Base-by-base conservation (phyloP, 2,888 invertebrate species). In the Agriopis aurantiaria region DNA sequence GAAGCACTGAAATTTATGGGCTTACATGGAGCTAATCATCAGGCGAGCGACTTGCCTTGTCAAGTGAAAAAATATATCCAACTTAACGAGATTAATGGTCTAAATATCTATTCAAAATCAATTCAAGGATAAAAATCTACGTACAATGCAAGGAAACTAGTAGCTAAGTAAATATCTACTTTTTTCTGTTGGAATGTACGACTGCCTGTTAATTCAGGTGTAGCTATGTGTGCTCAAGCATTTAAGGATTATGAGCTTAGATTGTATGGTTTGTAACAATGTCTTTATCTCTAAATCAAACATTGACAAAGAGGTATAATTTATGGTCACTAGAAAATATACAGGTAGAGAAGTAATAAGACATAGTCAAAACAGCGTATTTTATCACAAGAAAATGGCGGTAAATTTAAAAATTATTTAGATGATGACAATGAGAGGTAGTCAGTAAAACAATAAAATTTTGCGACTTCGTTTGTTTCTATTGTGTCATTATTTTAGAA, bases 241-340 rank as follows among this genome's bases (percentile, higher is more conserved):
- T 73, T 70, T 68, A 65, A 62, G 52, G 65, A 68, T 71, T 68
- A 68, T 17, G 49, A 23, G 68, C 68, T 75, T 68, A 61, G 12
- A 41, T 68, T 71, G 65, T 68, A 69, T 72, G 48, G 69, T 41
- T 41, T 17, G 11, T 68, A 69, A 71, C 59, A 72, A 68, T 62
- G 68, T 12, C 68, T 56, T 61, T 76, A 76, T 76, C 76, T 67
- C 14, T 11, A 52, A 63, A 53, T 23, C 61, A 69, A 73, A 75
- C 61, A 73, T 73, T 71, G 61, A 72, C 64, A 68, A 41, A 17
- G 12, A 14, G 8, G 14, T 14, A 62, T 73, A 70, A 74, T 74
- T 74, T 76, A 73, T 68, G 64, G 53, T 56, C 46, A 14, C 43
- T 57, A 45, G 43, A 58, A 58, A 46, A 46, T 1, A 33, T 10